phyloP scores from a whole-genome alignment of 2,888 invertebrate genomes.

The Crepidodera aurea region DNA sequence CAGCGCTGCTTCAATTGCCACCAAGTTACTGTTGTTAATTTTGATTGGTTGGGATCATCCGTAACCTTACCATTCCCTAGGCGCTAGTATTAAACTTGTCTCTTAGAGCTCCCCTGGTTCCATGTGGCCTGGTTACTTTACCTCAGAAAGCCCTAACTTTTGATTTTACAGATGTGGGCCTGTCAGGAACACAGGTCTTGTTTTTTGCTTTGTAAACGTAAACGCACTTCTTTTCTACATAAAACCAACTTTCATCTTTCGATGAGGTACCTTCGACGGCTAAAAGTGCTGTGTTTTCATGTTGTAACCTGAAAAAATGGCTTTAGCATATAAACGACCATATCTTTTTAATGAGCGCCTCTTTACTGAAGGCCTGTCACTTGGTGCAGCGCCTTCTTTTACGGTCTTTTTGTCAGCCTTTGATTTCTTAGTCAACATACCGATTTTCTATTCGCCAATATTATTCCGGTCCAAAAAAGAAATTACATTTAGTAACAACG shows the following conservation, averaged over 20 bases:
- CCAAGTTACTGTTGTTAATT: no score
- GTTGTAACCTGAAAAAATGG: constrained; percentile 94
- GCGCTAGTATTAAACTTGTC: no score
- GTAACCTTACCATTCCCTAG: no score
- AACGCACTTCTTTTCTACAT: constrained; percentile 96
- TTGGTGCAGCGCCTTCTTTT: constrained; percentile 57
- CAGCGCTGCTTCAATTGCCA: no score
- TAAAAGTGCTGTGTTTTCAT: constrained; percentile 94
- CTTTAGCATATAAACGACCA: constrained; percentile 94
- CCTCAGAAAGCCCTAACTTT: constrained; percentile 98
- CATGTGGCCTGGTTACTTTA: constrained; percentile 95
- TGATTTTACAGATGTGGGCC: constrained; percentile 82
- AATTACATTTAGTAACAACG: no score
- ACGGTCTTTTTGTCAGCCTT: constrained; percentile 67
- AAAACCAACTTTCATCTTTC: constrained; percentile 86
- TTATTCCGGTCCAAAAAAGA: no score
- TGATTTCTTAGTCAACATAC: constrained; percentile 67
- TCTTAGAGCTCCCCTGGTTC: constrained; percentile 93
- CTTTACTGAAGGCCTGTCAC: constrained; percentile 61
- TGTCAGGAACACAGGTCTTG: constrained; percentile 85
- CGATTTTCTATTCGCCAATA: no score
- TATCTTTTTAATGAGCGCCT: constrained; percentile 69
- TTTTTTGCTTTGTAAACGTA: constrained; percentile 97
- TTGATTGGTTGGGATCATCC: no score
- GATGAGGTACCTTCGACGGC: constrained; percentile 91